phyloP scores from a whole-genome alignment of 30 jellyfish, hydroid and myxozoan genomes.

The Pelagia noctiluca region DNA sequence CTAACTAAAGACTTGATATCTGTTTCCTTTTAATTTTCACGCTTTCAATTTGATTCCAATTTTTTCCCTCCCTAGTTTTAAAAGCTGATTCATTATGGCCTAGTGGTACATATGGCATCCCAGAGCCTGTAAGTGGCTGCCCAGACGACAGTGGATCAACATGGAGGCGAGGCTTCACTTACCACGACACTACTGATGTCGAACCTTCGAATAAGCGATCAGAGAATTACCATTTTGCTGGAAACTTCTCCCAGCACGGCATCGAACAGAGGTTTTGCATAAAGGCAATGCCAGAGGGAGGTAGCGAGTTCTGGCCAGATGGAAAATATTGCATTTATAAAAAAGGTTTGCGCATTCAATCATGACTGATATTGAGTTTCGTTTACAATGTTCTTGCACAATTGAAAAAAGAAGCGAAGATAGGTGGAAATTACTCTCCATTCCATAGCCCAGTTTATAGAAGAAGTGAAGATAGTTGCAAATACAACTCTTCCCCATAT shows the following conservation, averaged over 20 bases:
- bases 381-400: no score
- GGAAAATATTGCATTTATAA: conserved; percentile 96
- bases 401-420: no score
- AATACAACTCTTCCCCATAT: no score
- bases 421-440: no score
- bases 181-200: conserved; percentile 96
- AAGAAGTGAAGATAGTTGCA: no score
- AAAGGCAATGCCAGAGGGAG: conserved; percentile 80
- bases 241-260: conserved; percentile 98
- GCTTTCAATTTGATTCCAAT: no score
- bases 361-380: no score
- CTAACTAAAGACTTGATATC: no score
- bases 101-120: conserved; percentile 96
- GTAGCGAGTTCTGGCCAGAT: conserved; percentile 95
- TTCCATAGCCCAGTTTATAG: no score
- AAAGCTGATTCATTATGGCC: conserved; percentile 91
- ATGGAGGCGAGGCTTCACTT: conserved; percentile 93
- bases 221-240: conserved; percentile 95
- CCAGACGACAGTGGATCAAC: conserved; percentile 75
- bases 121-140: conserved; percentile 96
- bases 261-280: conserved; percentile 96
- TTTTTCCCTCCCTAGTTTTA: no score
- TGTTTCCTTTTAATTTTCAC: no score
- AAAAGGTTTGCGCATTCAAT: conserved; percentile 95
- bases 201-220: conserved; percentile 97